phyloP scores from a whole-genome alignment of 1,140 invertebrate species.

The Zaprionus lachaisei region DNA sequence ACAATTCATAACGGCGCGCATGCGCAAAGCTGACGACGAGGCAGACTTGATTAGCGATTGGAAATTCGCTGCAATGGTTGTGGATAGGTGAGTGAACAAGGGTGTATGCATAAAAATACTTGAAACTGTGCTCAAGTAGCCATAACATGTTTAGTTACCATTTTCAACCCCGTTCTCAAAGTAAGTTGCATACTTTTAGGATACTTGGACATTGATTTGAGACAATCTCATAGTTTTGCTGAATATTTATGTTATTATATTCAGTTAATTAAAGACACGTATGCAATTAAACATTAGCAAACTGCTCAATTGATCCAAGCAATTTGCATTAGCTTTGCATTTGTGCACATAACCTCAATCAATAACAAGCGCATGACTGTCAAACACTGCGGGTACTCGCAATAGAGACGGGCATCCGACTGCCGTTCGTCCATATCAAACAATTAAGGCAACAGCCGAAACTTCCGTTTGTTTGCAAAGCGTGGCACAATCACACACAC shows the following conservation, averaged over 20 bases:
- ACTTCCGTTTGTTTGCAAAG: constrained; percentile 64
- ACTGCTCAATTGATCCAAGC: background rate
- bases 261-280: background rate
- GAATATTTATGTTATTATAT: background rate
- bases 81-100: constrained; percentile 90
- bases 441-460: constrained; percentile 66
- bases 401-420: constrained; percentile 14
- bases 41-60: constrained; percentile 97
- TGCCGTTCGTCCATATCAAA: constrained; percentile 55
- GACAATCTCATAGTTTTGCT: too few relatives aligned
- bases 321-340: background rate
- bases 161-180: too few relatives aligned
- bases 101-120: background rate
- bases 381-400: constrained; percentile 36
- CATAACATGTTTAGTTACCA: too few relatives aligned
- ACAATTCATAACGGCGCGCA: constrained; percentile 95
- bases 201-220: too few relatives aligned
- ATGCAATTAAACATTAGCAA: background rate
- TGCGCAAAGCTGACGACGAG: constrained; percentile 95
- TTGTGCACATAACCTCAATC: constrained; percentile 3
- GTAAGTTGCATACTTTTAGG: too few relatives aligned
- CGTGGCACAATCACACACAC: constrained; percentile 17
- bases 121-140: background rate
- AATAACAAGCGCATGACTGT: constrained; percentile 9
- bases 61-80: constrained; percentile 99